These are phyloP conservation scores for Bradypodion ventrale DNA, from an alignment of 2,797 vertebrate genomes.

Conservation along the genomic window DNA sequence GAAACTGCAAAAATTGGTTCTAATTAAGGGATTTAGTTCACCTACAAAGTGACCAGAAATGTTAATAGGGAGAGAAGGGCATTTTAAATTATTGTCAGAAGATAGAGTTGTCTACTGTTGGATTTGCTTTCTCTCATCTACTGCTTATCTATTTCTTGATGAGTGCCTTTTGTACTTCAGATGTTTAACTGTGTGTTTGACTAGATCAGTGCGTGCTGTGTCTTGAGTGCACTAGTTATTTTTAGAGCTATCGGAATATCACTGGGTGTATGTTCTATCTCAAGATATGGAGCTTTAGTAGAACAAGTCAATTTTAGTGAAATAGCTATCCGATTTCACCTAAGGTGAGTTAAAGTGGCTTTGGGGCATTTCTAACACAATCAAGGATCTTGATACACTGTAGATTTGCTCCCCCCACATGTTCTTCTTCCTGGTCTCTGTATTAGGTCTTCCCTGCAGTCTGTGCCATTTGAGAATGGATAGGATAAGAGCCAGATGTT, in stretches of 20 bases:
- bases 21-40: not conserved
- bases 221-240: not conserved
- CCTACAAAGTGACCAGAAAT: not conserved
- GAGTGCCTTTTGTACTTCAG: not conserved
- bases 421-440: too few species aligned
- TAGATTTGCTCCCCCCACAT: not conserved
- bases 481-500: not conserved
- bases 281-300: not conserved
- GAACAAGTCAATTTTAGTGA: not conserved
- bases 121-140: not conserved
- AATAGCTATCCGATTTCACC: not conserved
- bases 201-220: not conserved
- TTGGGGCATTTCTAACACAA: not conserved
- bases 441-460: too few species aligned
- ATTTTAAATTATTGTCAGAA: not conserved
- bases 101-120: not conserved
- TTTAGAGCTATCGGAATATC: not conserved
- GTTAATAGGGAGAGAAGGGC: not conserved
- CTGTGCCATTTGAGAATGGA: not conserved
- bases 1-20: constrained; percentile 3
- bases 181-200: not conserved
- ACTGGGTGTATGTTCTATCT: not conserved
- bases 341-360: not conserved
- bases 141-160: not conserved
- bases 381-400: not conserved